These are phyloP conservation scores for Hippopotamyrus pictus DNA, from an alignment of 2,797 vertebrate genomes.

Conservation along the genomic window DNA sequence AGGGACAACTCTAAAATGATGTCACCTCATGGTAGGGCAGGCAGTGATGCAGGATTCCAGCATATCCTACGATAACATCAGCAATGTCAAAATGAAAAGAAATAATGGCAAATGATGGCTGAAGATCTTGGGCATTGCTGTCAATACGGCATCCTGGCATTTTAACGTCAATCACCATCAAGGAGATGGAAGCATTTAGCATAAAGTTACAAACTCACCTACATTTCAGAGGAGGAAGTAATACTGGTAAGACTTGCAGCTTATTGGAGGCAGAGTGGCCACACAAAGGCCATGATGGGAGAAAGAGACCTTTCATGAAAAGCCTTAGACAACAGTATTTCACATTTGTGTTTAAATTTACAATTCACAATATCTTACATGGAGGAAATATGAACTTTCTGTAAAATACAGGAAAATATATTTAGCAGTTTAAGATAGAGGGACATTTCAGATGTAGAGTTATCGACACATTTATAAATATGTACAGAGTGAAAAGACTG, in stretches of 20 bases:
- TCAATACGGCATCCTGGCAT: neutral
- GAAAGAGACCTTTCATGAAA: neutral
- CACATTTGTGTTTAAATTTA: constrained; percentile 49
- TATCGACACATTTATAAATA: constrained; percentile 26
- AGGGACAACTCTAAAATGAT: neutral
- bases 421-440: constrained; percentile 37
- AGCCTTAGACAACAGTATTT: neutral
- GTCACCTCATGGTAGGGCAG: neutral
- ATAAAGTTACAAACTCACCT: neutral
- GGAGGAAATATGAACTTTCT: constrained; percentile 57
- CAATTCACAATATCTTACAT: constrained; percentile 67
- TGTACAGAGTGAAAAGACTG: constrained; percentile 32
- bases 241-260: neutral
- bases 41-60: neutral
- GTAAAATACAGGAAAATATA: constrained; percentile 45
- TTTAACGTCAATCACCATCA: neutral
- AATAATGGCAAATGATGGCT: neutral
- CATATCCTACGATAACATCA: neutral
- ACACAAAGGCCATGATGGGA: neutral
- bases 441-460: constrained; percentile 16
- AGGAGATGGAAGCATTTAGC: neutral
- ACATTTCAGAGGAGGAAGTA: neutral
- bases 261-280: neutral
- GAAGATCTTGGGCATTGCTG: neutral
- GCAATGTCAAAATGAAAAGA: neutral